Evolutionary conservation across 2,113 vertebrate genomes (phyloP).

Genomic region (Corythoichthys intestinalis): DNA sequence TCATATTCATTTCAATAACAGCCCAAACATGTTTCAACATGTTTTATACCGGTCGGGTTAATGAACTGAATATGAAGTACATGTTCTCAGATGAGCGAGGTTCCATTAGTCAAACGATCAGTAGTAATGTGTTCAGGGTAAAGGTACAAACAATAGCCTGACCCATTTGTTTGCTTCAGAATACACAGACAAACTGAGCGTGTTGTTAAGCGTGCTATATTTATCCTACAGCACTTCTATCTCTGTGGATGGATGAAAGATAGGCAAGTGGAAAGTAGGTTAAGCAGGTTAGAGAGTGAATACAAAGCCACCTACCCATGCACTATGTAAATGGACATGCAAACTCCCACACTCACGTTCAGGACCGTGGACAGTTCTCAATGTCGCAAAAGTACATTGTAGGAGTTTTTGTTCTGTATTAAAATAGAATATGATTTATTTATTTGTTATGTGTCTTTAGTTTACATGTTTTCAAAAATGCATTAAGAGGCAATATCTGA

Average conservation of each 20-base stretch:
- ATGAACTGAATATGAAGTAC: conserved; percentile 58
- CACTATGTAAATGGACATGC: conserved; percentile 24
- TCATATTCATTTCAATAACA: conserved; percentile 68
- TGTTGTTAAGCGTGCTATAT: conserved; percentile 48
- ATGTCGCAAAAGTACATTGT: conserved; percentile 9
- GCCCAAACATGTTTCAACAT: conserved; percentile 56
- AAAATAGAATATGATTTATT: neutral
- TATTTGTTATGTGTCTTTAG: neutral
- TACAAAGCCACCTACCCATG: conserved; percentile 50
- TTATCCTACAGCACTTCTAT: conserved; percentile 57
- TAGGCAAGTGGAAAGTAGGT: conserved; percentile 61
- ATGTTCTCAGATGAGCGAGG: conserved; percentile 36
- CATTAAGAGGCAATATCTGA: neutral
- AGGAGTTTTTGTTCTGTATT: neutral
- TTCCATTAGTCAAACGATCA: conserved; percentile 54
- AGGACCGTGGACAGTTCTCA: conserved; percentile 55
- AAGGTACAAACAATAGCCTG: conserved; percentile 11
- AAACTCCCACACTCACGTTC: conserved; percentile 31
- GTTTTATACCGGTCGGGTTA: conserved; percentile 66
- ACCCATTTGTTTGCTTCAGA: neutral
- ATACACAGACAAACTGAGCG: conserved; percentile 16
- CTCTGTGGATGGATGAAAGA: conserved; percentile 45
- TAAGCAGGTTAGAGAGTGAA: conserved; percentile 66
- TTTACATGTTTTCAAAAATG: neutral
- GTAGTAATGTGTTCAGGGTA: conserved; percentile 27